phyloP scores from a whole-genome alignment of 2,113 vertebrate genomes.

The Oophaga pumilio region DNA sequence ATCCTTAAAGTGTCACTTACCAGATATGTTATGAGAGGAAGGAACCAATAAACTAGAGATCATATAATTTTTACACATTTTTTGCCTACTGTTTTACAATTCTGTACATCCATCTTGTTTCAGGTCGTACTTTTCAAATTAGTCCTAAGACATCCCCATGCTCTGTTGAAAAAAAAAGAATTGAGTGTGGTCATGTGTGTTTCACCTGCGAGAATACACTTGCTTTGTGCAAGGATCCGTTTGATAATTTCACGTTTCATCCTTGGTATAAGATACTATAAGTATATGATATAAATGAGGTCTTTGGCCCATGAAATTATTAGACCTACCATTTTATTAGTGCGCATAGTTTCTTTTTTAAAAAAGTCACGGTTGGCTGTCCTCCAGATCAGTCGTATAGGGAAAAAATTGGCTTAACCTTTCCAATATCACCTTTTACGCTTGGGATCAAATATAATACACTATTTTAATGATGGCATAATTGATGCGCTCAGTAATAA shows the following conservation, averaged over 20 bases:
- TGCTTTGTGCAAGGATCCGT: neutral
- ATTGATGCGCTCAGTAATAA: no score
- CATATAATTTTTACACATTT: no score
- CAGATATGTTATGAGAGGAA: no score
- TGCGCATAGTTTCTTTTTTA: neutral
- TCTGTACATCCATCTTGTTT: no score
- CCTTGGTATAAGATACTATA: neutral
- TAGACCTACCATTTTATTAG: neutral
- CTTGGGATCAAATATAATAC: no score
- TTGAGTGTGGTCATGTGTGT: neutral
- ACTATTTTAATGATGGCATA: no score
- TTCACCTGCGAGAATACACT: neutral
- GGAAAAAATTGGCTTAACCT: neutral
- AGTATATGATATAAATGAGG: neutral
- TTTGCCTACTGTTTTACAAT: no score
- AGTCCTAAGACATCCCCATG: no score
- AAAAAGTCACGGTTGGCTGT: neutral
- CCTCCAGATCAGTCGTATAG: neutral
- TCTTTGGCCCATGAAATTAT: neutral
- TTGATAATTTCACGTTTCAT: neutral
- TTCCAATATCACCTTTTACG: neutral
- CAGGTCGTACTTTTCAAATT: no score
- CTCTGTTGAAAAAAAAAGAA: neutral
- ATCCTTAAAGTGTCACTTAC: no score
- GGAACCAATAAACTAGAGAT: no score